A percentile compares a stretch with the other conserved stretches of the same genome.
phyloP scores from a whole-genome alignment of 1,140 invertebrate species.

The Drosophila busckii region DNA sequence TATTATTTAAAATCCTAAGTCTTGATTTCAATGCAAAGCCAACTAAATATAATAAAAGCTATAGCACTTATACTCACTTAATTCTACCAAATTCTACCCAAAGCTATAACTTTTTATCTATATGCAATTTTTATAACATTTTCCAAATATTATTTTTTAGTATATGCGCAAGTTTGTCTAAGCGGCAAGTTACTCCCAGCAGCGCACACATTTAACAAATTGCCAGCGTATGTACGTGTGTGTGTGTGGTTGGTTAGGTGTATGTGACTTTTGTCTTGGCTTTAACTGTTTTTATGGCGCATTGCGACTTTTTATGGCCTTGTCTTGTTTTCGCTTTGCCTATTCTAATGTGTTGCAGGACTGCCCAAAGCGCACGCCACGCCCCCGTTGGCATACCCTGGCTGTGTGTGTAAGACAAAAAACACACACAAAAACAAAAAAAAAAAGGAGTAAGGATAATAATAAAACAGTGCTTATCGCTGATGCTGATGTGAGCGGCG shows the following conservation, averaged over 20 bases:
- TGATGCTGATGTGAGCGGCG: conserved; percentile 63
- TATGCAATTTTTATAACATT: no score
- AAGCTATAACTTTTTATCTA: no score
- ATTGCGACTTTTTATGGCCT: conserved; percentile 76
- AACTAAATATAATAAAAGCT: no score
- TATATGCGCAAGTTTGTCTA: conserved; percentile 73
- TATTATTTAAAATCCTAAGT: no score
- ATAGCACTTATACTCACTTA: no score
- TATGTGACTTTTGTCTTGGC: conserved; percentile 69
- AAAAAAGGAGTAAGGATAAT: conserved; percentile 69
- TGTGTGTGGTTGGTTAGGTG: conserved; percentile 12
- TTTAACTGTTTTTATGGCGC: conserved; percentile 77
- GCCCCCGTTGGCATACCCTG: conserved; percentile 16
- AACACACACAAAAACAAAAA: conserved; percentile 13
- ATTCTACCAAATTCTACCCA: no score
- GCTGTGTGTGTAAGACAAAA: not conserved
- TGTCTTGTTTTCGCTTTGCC: conserved; percentile 60
- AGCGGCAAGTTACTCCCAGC: conserved; percentile 65
- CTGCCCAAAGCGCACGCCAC: conserved; percentile 19
- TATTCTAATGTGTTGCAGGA: conserved; percentile 63
- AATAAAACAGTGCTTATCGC: conserved; percentile 72
- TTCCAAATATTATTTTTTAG: conserved; percentile 20
- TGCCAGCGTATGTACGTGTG: conserved; percentile 18
- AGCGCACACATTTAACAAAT: conserved; percentile 16
- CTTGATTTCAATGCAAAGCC: no score